Conservation (phyloP, 2,797 vertebrate species). For the Myotis pilosus region DNA sequence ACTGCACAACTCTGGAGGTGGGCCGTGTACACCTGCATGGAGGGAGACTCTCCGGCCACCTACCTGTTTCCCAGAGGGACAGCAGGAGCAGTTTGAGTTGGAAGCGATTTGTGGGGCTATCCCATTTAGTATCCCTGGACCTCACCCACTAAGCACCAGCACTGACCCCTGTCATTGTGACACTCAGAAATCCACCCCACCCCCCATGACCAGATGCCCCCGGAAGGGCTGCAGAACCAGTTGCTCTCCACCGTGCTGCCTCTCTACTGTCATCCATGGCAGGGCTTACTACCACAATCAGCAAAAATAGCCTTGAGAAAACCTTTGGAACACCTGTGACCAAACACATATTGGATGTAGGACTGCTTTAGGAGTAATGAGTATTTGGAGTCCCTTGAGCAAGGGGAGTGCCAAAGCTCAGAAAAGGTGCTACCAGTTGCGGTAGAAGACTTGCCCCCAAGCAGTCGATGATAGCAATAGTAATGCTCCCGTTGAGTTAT, state of each 20-base stretch:
- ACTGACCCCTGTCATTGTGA: neutral
- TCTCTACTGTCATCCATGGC: neutral
- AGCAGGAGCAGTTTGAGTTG: neutral
- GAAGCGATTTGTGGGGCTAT: neutral
- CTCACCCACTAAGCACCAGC: neutral
- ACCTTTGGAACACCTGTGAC: neutral
- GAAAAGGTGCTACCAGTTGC: neutral
- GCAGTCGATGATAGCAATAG: neutral
- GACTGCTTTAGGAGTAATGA: neutral
- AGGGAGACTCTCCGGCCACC: neutral
- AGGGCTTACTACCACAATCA: neutral
- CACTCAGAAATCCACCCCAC: neutral
- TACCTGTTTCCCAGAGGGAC: neutral
- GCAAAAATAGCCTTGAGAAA: neutral
- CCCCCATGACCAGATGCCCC: neutral
- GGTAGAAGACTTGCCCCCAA: neutral
- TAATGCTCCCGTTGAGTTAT: neutral
- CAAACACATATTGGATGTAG: neutral
- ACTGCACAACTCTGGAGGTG: neutral
- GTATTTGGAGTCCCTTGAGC: neutral
- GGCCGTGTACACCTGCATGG: neutral
- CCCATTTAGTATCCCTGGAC: neutral
- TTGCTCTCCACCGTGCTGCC: neutral
- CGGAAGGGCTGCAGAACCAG: neutral
- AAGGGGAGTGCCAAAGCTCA: neutral